phyloP scores from a whole-genome alignment of 2,888 invertebrate genomes.

The Drosophila prolongata region DNA sequence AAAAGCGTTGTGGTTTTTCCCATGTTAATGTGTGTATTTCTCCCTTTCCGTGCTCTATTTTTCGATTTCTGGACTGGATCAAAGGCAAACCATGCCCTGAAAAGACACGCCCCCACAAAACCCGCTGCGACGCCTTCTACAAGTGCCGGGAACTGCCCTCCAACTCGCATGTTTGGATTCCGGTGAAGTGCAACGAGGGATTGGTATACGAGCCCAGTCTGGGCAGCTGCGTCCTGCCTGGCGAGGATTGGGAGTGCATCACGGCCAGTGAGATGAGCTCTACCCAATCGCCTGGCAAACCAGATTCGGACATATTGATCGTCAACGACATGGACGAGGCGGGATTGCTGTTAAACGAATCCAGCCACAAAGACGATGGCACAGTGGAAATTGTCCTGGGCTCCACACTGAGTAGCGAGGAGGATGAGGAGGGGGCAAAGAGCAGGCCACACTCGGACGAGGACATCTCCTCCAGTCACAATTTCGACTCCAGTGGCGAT shows the following conservation, averaged over 20 bases:
- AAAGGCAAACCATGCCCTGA: constrained; percentile 83
- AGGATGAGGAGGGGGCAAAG: constrained; percentile 45
- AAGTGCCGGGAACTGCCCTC: constrained; percentile 81
- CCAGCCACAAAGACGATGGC: constrained; percentile 53
- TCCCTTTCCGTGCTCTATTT: constrained; percentile 1
- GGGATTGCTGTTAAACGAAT: constrained; percentile 45
- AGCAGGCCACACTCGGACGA: constrained; percentile 12
- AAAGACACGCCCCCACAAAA: constrained; percentile 81
- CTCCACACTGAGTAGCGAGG: constrained; percentile 63
- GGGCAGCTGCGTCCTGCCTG: constrained; percentile 83
- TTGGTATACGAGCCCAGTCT: constrained; percentile 82
- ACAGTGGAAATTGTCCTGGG: constrained; percentile 70
- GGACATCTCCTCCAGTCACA: constrained; percentile 46
- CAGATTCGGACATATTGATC: constrained; percentile 65
- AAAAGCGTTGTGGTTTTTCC: not conserved
- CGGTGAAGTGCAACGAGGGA: constrained; percentile 82
- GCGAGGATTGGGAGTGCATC: constrained; percentile 84
- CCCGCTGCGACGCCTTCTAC: constrained; percentile 83
- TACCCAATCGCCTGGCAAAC: constrained; percentile 11
- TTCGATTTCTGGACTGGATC: constrained; percentile 3
- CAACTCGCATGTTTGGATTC: constrained; percentile 82
- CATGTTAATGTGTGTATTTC: not conserved
- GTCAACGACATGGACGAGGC: constrained; percentile 62
- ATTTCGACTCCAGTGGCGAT: constrained; percentile 82
- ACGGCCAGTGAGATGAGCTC: constrained; percentile 61